These are phyloP conservation scores for Lottia gigantea DNA, from an alignment of 2,888 invertebrate species.

Conservation along the genomic window DNA sequence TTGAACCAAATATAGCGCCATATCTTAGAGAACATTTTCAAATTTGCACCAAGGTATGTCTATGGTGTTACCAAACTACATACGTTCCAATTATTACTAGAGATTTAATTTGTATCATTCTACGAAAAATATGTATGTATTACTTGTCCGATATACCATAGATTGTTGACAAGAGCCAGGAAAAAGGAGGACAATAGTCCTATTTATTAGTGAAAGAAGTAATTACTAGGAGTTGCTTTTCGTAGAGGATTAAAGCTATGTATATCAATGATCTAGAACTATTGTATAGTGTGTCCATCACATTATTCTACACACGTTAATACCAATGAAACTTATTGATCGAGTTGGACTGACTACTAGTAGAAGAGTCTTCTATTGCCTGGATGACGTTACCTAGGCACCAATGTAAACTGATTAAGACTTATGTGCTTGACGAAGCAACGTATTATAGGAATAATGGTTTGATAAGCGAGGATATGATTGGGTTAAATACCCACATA, in stretches of 20 bases:
- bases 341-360: neutral
- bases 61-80: too few species aligned
- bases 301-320: constrained; percentile 6
- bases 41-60: too few species aligned
- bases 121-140: too few species aligned
- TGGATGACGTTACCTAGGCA: constrained; percentile 9
- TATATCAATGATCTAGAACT: neutral
- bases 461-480: neutral
- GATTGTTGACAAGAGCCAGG: too few species aligned
- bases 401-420: constrained; percentile 4
- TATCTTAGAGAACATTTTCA: too few species aligned
- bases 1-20: too few species aligned
- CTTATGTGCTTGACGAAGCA: constrained; percentile 10
- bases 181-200: too few species aligned
- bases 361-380: neutral
- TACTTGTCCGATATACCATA: too few species aligned
- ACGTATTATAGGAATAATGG: constrained; percentile 1
- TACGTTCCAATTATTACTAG: too few species aligned
- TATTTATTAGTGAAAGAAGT: too few species aligned
- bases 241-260: neutral
- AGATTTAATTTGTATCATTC: too few species aligned
- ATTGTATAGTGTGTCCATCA: neutral
- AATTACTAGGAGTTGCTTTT: too few species aligned
- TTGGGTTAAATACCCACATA: neutral
- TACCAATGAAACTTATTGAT: constrained; percentile 3